phyloP scores from a whole-genome alignment of 2,113 vertebrate genomes.

The Otolemur garnettii region DNA sequence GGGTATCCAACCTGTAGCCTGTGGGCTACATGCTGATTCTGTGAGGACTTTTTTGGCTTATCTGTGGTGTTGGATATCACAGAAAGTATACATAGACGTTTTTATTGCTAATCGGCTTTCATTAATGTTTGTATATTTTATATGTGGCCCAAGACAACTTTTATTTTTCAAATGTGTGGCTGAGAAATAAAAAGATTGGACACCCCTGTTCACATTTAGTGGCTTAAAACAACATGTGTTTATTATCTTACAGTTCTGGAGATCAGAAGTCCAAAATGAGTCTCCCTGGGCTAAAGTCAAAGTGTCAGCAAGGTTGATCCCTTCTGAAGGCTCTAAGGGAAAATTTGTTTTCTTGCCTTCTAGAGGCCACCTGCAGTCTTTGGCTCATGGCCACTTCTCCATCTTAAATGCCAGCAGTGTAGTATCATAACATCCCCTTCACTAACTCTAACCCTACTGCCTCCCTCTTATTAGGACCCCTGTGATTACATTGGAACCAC shows the following conservation, averaged over 20 bases:
- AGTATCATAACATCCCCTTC: neutral
- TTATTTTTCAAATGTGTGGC: too few relatives aligned
- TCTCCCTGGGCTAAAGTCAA: neutral
- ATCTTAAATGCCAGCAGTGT: conserved; percentile 14
- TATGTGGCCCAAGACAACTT: too few relatives aligned
- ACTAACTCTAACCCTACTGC: conserved; percentile 7
- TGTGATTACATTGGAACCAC: conserved; percentile 49
- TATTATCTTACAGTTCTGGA: conserved; percentile 9
- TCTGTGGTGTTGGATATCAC: too few relatives aligned
- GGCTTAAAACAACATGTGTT: conserved; percentile 27
- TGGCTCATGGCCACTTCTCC: neutral
- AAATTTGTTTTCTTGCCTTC: conserved; percentile 23
- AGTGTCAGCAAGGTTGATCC: neutral
- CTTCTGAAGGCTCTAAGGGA: neutral
- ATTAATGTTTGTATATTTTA: too few relatives aligned
- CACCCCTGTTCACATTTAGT: neutral
- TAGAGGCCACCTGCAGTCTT: neutral
- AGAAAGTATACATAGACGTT: too few relatives aligned
- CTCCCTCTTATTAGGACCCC: neutral
- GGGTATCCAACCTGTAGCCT: too few relatives aligned
- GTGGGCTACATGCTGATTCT: too few relatives aligned
- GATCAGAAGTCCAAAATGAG: conserved; percentile 17
- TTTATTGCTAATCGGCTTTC: too few relatives aligned
- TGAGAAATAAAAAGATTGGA: too few relatives aligned
- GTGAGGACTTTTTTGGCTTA: too few relatives aligned